Evolutionary conservation across 2,888 invertebrate genomes (phyloP), one percentile per base, ranked within the genome.

Genomic region (Sphaeridia pumilis): DNA sequence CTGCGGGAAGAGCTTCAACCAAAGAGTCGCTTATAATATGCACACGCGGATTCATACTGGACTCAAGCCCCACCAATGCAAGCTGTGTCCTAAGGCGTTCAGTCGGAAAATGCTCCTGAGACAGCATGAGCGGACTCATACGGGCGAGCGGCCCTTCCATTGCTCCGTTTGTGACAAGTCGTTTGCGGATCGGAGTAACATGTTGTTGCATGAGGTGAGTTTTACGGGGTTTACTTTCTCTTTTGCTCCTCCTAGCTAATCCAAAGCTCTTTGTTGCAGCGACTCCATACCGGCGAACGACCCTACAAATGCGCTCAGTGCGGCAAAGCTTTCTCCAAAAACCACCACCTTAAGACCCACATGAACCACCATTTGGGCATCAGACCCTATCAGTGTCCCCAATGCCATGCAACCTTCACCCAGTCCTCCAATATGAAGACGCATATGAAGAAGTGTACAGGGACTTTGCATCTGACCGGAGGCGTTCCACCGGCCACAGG

Each of bases 381-480:
- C 24, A 61, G 61, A 34, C 50, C 50, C 17, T 46, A 63, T 44
- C 56, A 60, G 41, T 65, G 63, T 51, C 55, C 58, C 67, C 54
- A 65, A 28, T 65, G 65, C 36, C 55, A 52, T 24, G 75, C 86
- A 35, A 78, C 82, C 12, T 87, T 87, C 69, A 85, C 86, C 0
- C 87, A 87, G 70, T 85, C 85, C 45, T 85, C 85, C 63, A 87
- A 87, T 67, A 87, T 87, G 87, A 76, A 87, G 60, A 87, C 87
- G 0, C 87, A 87, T 68, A 78, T 79, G 67, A 86, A 87, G 70
- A 87, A 86, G 69, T 87, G 87, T 65, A 57, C 62, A 14, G 64
- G 61, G 1, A 25, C 25, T 24, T 38, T 38, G 5, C 38, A 38
- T 17, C 17, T 38, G 10, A 38, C 38, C 5, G 38, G 17, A 38